phyloP scores from a whole-genome alignment of 2,888 invertebrate genomes.

The Sabellastarte sp. region DNA sequence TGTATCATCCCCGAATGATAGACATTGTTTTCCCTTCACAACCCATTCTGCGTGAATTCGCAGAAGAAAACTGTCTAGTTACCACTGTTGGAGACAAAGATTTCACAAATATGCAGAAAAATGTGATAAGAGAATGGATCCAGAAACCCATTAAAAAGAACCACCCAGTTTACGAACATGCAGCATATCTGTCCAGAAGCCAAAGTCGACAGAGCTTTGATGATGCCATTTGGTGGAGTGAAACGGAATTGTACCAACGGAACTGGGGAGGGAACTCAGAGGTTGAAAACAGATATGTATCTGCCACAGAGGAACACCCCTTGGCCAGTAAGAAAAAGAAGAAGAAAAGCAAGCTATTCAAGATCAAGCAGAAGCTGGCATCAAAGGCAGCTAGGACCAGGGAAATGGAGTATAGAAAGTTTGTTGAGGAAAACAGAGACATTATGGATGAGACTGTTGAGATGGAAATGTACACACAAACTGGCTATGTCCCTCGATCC shows the following conservation, averaged over 20 bases:
- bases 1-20: background rate
- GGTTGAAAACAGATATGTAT: background rate
- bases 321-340: background rate
- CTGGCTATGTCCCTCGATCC: too few species aligned
- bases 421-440: too few species aligned
- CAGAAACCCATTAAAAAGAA: background rate
- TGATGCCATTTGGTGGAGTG: background rate
- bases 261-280: background rate
- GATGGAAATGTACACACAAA: too few species aligned
- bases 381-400: too few species aligned
- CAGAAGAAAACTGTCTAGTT: background rate
- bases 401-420: too few species aligned
- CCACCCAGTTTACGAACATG: background rate
- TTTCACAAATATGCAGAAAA: background rate
- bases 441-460: too few species aligned
- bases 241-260: background rate
- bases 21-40: background rate
- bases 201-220: background rate
- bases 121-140: background rate
- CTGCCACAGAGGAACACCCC: conserved; percentile 1
- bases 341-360: background rate
- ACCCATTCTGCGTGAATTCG: background rate
- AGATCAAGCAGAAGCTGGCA: background rate
- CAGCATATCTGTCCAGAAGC: background rate
- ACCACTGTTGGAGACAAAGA: background rate